Base-by-base conservation (phyloP, 1,140 invertebrate species). In the Sarcophaga bullata region DNA sequence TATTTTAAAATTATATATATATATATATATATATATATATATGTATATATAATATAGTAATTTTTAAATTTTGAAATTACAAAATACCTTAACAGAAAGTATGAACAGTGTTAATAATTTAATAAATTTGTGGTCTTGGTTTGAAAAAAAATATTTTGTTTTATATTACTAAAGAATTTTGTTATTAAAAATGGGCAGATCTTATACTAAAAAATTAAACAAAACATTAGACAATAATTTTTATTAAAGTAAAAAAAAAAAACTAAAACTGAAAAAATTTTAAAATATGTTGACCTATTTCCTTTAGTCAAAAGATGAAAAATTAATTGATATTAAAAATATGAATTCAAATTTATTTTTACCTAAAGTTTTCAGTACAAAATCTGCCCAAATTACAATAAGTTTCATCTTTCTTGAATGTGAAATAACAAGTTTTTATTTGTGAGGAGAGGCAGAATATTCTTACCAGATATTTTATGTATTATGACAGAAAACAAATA, bases 331-430 rank as follows among this genome's bases (percentile, higher is more conserved):
- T 19, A 68, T 68, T 15, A 68, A 19, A 9, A 68, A 68, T 15
- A n/a, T 15, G 8, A 19, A 68, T 68, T 54, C 2, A 54, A 15
- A 54, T 1, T 15, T 6, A 68, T 68, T 68, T 68, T 68, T 19
- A 68, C 3, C 2, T 13, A 73, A 78, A 19, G 15, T 78, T 78
- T 78, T 78, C 8, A 78, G 48, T 78, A 78, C 50, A 19, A 78
- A 78, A 50, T 78, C 75, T 78, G 75, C 75, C 48, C 48, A 48
- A 52, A 19, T 19, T 72, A 78, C 19, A 50, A 49, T n/a, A 76
- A 49, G 48, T 47, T 76, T 48, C 15, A 17, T 48, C 8, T 50
- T 73, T 10, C 46, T 6, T 73, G 8, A 3, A 73, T 73, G 37
- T 47, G 17, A 50, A 50, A 50, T 19, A 48, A 19, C n/a, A 68